phyloP scores from a whole-genome alignment of 1,140 invertebrate species.

The Thalassaphorura encarpata region DNA sequence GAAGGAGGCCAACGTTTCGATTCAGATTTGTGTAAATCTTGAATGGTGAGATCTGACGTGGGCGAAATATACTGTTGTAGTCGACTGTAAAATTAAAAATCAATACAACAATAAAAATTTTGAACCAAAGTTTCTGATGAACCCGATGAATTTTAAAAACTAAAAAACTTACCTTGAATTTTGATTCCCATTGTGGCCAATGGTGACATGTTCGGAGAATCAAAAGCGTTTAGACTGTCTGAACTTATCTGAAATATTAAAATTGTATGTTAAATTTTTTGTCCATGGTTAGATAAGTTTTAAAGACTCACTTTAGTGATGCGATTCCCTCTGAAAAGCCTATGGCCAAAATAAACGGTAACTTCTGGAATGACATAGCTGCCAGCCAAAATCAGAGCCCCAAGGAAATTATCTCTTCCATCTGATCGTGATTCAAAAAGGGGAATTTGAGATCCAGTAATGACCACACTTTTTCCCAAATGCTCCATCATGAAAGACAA shows the following conservation, averaged over 20 bases:
- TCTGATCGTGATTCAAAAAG: conserved; percentile 74
- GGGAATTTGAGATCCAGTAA: conserved; percentile 92
- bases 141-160: too few species aligned
- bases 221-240: conserved; percentile 73
- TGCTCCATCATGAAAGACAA: conserved; percentile 94
- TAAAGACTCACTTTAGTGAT: conserved; percentile 59
- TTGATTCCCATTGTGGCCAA: conserved; percentile 72
- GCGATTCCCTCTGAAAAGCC: conserved; percentile 82
- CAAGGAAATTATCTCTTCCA: conserved; percentile 81
- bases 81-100: conserved; percentile 49
- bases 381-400: conserved; percentile 82
- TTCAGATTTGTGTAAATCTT: conserved; percentile 65
- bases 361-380: conserved; percentile 88
- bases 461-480: conserved; percentile 84
- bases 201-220: conserved; percentile 75
- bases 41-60: conserved; percentile 60
- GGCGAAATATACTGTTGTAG: conserved; percentile 63
- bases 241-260: conserved; percentile 40
- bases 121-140: too few species aligned
- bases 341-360: conserved; percentile 79
- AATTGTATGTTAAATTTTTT: background rate
- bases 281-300: background rate
- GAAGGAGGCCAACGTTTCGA: conserved; percentile 70
- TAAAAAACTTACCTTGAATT: conserved; percentile 37
- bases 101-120: background rate